Evolutionary conservation across 2,888 invertebrate species (phyloP).

Genomic region (Endomychus coccineus): DNA sequence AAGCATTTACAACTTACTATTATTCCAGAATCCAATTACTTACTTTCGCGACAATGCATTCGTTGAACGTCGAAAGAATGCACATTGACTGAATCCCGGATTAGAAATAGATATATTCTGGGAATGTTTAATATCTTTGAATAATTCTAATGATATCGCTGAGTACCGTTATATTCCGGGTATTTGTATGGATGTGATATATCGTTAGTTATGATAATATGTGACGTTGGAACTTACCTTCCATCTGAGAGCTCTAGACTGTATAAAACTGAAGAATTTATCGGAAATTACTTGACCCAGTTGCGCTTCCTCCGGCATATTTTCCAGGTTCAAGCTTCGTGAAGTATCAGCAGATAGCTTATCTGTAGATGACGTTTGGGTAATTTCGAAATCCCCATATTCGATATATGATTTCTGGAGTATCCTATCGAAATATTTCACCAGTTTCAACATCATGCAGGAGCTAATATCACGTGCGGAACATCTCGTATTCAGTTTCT

Average conservation of each 20-base stretch:
- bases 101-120: too few relatives aligned
- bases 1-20: too few relatives aligned
- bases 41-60: too few relatives aligned
- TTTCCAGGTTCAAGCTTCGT: conserved; percentile 38
- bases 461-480: conserved; percentile 69
- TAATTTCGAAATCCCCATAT: conserved; percentile 68
- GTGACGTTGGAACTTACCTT: too few relatives aligned
- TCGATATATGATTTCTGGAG: conserved; percentile 74
- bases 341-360: conserved; percentile 46
- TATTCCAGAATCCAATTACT: too few relatives aligned
- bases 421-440: conserved; percentile 74
- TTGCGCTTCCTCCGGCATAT: conserved; percentile 49
- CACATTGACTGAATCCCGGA: too few relatives aligned
- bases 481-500: conserved; percentile 71
- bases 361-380: conserved; percentile 51
- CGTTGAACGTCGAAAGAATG: too few relatives aligned
- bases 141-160: too few relatives aligned
- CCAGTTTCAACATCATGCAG: conserved; percentile 74
- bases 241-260: conserved; percentile 70
- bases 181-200: too few relatives aligned
- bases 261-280: conserved; percentile 69
- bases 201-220: too few relatives aligned
- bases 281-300: conserved; percentile 59
- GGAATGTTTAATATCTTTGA: too few relatives aligned
- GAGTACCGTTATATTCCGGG: too few relatives aligned